phyloP scores from a whole-genome alignment of 2,113 vertebrate species.

The Myxocyprinus asiaticus region DNA sequence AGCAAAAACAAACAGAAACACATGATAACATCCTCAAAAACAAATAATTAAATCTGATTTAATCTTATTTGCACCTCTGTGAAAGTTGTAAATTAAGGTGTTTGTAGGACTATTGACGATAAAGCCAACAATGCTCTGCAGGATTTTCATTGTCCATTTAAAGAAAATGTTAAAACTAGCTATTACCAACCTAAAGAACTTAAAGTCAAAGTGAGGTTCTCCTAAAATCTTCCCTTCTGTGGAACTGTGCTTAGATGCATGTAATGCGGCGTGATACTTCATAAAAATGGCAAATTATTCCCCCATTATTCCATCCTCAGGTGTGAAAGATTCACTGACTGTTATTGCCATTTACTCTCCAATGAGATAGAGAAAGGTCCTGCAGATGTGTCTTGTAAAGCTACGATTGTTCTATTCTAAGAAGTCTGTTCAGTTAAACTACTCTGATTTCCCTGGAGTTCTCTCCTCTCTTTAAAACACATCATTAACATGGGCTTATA shows the following conservation, averaged over 20 bases:
- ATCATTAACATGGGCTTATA: constrained; percentile 71
- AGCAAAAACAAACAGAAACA: too few species aligned
- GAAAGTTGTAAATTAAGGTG: background rate
- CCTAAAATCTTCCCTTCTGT: background rate
- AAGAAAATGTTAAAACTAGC: background rate
- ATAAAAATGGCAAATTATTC: constrained; percentile 11
- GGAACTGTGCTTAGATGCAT: background rate
- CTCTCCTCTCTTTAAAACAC: constrained; percentile 65
- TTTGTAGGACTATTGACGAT: background rate
- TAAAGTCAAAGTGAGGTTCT: background rate
- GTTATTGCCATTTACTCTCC: constrained; percentile 36
- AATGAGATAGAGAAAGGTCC: background rate
- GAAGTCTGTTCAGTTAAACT: constrained; percentile 74
- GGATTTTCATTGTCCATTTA: constrained; percentile 6
- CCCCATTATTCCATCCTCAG: background rate
- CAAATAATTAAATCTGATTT: too few species aligned
- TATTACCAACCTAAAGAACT: background rate
- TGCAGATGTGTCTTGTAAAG: constrained; percentile 31
- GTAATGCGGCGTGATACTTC: background rate
- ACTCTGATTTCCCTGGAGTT: constrained; percentile 73
- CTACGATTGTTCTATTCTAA: constrained; percentile 63
- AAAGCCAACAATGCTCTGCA: background rate
- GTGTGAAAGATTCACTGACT: constrained; percentile 5
- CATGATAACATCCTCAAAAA: too few species aligned
- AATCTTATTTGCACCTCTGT: background rate